Evolutionary conservation across 2,888 invertebrate genomes (phyloP).

Genomic region (Mimas tiliae): DNA sequence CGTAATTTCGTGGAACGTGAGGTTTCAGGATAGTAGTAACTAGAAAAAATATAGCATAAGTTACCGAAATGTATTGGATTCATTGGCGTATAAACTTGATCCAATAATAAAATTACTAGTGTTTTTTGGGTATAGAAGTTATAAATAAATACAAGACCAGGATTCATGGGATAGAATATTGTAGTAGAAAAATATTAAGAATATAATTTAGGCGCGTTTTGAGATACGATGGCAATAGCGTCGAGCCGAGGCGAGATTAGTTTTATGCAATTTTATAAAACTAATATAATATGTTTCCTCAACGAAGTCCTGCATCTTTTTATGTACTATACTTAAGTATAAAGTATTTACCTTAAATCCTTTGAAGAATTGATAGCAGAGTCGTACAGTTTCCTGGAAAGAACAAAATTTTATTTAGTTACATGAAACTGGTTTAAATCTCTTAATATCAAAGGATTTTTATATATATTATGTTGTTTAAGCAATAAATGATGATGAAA

Average conservation of each 20-base stretch:
- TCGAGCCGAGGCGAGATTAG: too few relatives aligned
- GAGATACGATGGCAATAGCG: too few relatives aligned
- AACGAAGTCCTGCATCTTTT: not conserved
- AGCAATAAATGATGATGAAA: too few relatives aligned
- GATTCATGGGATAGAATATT: too few relatives aligned
- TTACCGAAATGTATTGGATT: not conserved
- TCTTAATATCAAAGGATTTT: not conserved
- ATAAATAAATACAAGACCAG: too few relatives aligned
- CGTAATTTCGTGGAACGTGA: not conserved
- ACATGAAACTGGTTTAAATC: not conserved
- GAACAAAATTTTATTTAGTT: not conserved
- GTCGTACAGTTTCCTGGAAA: not conserved
- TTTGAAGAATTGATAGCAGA: not conserved
- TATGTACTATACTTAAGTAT: not conserved
- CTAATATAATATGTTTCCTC: too few relatives aligned
- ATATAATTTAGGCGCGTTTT: too few relatives aligned
- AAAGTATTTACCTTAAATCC: not conserved
- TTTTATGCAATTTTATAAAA: too few relatives aligned
- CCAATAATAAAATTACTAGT: not conserved
- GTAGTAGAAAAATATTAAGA: too few relatives aligned
- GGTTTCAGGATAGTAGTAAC: not conserved
- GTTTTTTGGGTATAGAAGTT: not conserved
- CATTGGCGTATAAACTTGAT: not conserved
- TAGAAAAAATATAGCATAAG: not conserved
- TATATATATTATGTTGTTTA: too few relatives aligned